A percentile compares a stretch with the other conserved stretches of the same genome.
Evolutionary conservation across 2,113 vertebrate genomes (phyloP).

Genomic region (Hoplias malabaricus): DNA sequence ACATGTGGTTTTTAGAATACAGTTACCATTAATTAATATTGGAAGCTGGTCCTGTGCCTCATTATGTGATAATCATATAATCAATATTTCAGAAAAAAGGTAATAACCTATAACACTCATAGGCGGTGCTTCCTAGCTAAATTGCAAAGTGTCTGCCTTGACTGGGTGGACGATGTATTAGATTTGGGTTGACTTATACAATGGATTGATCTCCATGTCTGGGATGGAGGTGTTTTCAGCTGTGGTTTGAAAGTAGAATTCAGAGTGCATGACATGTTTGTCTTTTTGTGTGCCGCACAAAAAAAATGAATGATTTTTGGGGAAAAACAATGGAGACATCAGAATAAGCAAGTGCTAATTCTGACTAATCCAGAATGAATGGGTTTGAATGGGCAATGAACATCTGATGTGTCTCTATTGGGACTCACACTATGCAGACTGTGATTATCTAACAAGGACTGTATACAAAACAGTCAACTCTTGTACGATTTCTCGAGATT

Average conservation of each 20-base stretch:
- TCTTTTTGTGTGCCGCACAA: neutral
- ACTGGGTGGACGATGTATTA: too few relatives aligned
- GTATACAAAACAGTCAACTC: neutral
- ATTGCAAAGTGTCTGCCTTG: too few relatives aligned
- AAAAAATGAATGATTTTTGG: neutral
- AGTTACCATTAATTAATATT: too few relatives aligned
- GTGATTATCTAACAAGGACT: neutral
- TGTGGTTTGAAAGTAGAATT: neutral
- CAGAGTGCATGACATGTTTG: neutral
- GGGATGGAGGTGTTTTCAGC: too few relatives aligned
- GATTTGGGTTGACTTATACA: too few relatives aligned
- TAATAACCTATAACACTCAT: too few relatives aligned
- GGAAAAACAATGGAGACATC: neutral
- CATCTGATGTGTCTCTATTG: neutral
- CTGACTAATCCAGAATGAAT: neutral
- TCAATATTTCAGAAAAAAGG: too few relatives aligned
- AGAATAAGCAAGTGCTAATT: neutral
- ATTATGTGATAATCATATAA: too few relatives aligned
- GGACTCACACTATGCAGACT: neutral
- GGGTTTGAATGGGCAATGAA: neutral
- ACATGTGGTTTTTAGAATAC: too few relatives aligned
- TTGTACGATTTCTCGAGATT: neutral
- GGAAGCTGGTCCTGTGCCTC: too few relatives aligned
- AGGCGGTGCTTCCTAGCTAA: too few relatives aligned
- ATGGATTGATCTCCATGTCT: too few relatives aligned